Conservation (phyloP, 2,888 invertebrate species). For the Xestoiulus laeticollis region DNA sequence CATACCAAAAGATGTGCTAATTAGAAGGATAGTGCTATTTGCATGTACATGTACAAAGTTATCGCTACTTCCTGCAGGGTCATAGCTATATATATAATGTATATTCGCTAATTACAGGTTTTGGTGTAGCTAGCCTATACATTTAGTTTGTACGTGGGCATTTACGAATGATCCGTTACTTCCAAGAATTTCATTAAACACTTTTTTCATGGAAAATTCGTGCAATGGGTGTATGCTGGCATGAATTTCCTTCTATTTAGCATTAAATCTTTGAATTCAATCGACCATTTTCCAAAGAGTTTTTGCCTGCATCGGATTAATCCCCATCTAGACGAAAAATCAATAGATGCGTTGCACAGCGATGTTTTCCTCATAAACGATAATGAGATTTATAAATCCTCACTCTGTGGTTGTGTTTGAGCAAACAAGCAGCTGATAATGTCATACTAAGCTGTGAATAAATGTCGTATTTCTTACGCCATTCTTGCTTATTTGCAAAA, state of each 20-base stretch:
- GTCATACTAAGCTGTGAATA: constrained; percentile 39
- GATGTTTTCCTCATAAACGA: constrained; percentile 44
- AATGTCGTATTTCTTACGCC: constrained; percentile 42
- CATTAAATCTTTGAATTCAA: constrained; percentile 37
- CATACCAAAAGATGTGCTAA: no score
- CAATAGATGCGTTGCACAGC: constrained; percentile 38
- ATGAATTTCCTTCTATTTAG: background rate
- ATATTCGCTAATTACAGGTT: no score
- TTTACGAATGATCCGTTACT: background rate
- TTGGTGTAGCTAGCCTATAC: no score
- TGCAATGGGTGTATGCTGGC: background rate
- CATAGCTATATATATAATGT: no score
- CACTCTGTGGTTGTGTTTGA: constrained; percentile 28
- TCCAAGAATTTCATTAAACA: constrained; percentile 20
- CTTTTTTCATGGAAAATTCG: background rate
- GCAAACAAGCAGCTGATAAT: constrained; percentile 42
- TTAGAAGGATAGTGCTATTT: no score
- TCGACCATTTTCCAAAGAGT: constrained; percentile 29
- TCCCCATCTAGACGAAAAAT: constrained; percentile 32
- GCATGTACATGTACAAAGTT: no score
- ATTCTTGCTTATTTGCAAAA: constrained; percentile 40
- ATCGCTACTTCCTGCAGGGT: no score
- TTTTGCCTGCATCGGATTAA: constrained; percentile 28
- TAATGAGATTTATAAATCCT: constrained; percentile 48
- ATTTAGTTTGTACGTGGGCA: background rate